These are phyloP conservation scores for Chrysodeixis includens DNA, from an alignment of 2,888 invertebrate species.

Conservation along the genomic window DNA sequence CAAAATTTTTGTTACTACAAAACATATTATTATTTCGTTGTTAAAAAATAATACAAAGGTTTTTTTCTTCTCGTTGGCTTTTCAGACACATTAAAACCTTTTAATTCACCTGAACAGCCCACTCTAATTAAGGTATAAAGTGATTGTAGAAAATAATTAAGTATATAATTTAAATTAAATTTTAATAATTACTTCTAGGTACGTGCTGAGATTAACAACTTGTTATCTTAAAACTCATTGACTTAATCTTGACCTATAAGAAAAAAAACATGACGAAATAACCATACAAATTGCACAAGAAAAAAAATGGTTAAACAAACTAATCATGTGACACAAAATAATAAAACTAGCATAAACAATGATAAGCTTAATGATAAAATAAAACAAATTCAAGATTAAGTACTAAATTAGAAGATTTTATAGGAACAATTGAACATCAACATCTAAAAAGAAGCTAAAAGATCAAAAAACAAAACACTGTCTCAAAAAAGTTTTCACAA, in stretches of 20 bases:
- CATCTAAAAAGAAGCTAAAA: no score
- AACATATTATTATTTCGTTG: no score
- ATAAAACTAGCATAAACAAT: slow-evolving; percentile 7
- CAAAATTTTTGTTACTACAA: no score
- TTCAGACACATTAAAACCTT: no score
- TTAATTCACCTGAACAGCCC: no score
- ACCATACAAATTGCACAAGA: slow-evolving; percentile 6
- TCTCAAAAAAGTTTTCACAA: background rate
- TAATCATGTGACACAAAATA: slow-evolving; percentile 3
- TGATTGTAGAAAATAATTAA: no score
- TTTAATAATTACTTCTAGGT: no score
- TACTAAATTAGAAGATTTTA: background rate
- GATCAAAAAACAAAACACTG: slow-evolving; percentile 1
- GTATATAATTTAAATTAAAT: no score
- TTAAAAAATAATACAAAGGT: no score
- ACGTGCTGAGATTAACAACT: slow-evolving; percentile 1
- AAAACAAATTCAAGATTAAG: background rate
- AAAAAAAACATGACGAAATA: slow-evolving; percentile 29
- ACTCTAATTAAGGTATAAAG: no score
- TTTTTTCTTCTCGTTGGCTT: no score
- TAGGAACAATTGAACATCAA: background rate
- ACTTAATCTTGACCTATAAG: slow-evolving; percentile 5
- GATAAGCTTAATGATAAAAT: slow-evolving; percentile 9
- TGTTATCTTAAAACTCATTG: background rate
- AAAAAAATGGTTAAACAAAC: background rate